Evolutionary conservation across 2,888 invertebrate genomes (phyloP), one percentile per base, ranked within the genome.

Genomic region (Amiota minor): DNA sequence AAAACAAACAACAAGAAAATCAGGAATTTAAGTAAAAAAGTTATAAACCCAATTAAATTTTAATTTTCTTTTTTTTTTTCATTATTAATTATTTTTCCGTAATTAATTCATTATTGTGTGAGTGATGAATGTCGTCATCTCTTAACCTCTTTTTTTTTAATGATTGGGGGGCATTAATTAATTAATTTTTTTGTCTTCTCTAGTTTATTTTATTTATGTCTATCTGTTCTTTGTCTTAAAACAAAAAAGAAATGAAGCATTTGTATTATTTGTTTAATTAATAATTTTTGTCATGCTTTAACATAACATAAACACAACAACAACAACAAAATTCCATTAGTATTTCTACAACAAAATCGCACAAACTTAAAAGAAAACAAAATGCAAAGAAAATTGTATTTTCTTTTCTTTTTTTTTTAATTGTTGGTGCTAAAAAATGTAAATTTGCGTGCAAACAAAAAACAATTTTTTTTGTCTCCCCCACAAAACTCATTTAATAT

Each of bases 321-420:
- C 18, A 59, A 20, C n/a, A 68, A 50, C 12, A 68, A 59, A 35
- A 84, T 83, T 86, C 84, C 81, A 84, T 84, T 80, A 82, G 75
- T 82, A 82, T 76, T 80, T 80, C 16, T 80, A 75, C 74, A 77
- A 50, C n/a, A 59, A 70, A 18, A 68, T 56, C 72, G 61, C 59
- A 68, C 59, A 72, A 72, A 23, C 46, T 9, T 16, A 75, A 75
- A 74, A 61, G 75, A 68, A 70, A 72, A 65, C 72, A 75, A 74
- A 50, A 74, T 53, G 71, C 46, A 72, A 71, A 71, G 68, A 53
- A 72, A 83, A 71, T 35, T 56, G 16, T 16, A 46, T 70, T 70
- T 56, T 46, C 3, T 55, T 70, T 70, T 70, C 11, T 45, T 46
- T 8, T 49, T 45, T 46, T 8, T 49, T 64, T 61, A 46, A 50